A percentile compares a stretch with the other conserved stretches of the same genome.
Evolutionary conservation across 2,113 vertebrate species (phyloP).

Genomic region (Tylochromis polylepis): DNA sequence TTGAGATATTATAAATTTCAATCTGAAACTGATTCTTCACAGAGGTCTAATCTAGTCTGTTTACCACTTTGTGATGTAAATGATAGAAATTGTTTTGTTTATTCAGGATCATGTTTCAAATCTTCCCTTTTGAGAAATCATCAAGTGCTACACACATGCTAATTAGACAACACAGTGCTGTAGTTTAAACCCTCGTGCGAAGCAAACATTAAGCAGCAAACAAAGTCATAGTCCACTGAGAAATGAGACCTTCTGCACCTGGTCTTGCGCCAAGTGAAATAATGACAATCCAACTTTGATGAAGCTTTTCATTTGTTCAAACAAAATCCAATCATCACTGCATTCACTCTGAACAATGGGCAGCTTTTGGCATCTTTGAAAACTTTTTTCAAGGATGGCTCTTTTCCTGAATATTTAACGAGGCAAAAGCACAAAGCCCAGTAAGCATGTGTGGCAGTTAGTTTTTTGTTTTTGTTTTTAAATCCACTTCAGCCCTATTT

Average conservation of each 20-base stretch:
- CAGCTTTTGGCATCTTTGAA: conserved; percentile 7
- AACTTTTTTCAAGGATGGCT: neutral
- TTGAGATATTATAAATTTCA: neutral
- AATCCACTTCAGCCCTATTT: neutral
- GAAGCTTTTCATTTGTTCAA: conserved; percentile 19
- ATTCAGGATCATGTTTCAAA: neutral
- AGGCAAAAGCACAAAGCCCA: neutral
- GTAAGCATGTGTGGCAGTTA: neutral
- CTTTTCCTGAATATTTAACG: conserved; percentile 12
- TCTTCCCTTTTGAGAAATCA: neutral
- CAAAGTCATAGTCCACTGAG: neutral
- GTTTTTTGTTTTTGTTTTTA: neutral
- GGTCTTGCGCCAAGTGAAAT: neutral
- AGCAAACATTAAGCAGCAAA: neutral
- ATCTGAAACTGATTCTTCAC: neutral
- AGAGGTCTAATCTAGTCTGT: neutral
- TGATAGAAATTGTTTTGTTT: neutral
- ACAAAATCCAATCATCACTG: conserved; percentile 31
- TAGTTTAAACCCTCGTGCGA: neutral
- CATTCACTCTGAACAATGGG: conserved; percentile 20
- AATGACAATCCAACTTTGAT: conserved; percentile 12
- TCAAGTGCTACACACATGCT: neutral
- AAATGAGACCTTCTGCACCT: neutral
- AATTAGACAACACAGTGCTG: neutral
- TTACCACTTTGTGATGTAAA: neutral